Evolutionary conservation across 2,888 invertebrate species (phyloP).

Genomic region (Epistrophe eligans): DNA sequence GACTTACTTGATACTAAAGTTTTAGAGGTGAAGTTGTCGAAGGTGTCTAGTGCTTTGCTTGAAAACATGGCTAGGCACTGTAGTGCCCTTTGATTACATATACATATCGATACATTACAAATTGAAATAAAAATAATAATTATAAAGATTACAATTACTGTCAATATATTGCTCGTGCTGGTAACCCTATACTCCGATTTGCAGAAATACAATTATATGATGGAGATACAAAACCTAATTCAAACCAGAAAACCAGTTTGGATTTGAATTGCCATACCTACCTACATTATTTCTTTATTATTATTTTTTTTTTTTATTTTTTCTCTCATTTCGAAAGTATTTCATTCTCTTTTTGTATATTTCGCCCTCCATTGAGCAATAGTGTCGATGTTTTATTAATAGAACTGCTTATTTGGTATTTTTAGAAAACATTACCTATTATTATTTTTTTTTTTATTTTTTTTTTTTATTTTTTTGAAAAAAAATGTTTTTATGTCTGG

Average conservation of each 20-base stretch:
- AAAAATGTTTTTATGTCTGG: neutral
- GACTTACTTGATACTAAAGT: too few species aligned
- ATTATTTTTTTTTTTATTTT: neutral
- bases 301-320: neutral
- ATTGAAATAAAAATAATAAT: too few species aligned
- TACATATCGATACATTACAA: too few species aligned
- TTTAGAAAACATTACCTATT: conserved; percentile 66
- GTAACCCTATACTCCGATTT: neutral
- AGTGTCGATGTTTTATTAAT: conserved; percentile 71
- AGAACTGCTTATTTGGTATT: conserved; percentile 70
- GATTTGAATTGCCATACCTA: conserved; percentile 33
- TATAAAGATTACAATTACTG: too few species aligned
- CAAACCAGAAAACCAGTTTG: conserved; percentile 62
- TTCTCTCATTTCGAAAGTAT: conserved; percentile 61
- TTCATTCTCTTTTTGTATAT: conserved; percentile 35
- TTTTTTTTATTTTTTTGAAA: neutral
- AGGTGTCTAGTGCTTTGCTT: too few species aligned
- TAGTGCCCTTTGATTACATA: too few species aligned
- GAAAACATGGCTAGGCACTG: too few species aligned
- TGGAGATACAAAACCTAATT: neutral
- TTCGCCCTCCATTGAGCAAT: conserved; percentile 71
- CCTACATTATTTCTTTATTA: conserved; percentile 7
- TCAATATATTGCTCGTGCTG: too few species aligned
- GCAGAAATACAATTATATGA: conserved; percentile 13
- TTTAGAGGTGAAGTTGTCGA: too few species aligned